Conservation (phyloP, 2,888 invertebrate genomes). For the Eueremaeus valkanovi region DNA sequence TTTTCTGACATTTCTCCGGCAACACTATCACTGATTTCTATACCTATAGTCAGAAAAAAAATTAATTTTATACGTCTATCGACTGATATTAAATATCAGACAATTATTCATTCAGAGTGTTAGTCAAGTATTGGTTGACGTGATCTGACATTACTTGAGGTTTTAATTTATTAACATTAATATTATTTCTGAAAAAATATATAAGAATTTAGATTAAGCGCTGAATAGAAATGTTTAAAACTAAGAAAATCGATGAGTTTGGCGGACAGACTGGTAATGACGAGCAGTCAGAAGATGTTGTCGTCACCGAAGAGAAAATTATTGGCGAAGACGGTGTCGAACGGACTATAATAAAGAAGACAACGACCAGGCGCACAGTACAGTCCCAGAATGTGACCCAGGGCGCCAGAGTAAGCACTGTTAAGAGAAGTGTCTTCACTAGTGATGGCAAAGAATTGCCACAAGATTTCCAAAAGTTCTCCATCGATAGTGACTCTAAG, state of each 20-base stretch:
- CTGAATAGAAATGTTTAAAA: constrained; percentile 26
- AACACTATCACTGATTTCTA: constrained; percentile 16
- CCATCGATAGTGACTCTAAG: not conserved
- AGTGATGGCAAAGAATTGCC: constrained; percentile 15
- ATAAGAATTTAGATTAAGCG: too few relatives aligned
- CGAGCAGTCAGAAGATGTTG: constrained; percentile 17
- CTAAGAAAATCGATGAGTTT: constrained; percentile 25
- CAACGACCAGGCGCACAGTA: not conserved
- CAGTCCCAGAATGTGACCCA: constrained; percentile 20
- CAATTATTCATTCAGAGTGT: too few relatives aligned
- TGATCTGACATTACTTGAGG: too few relatives aligned
- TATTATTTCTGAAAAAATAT: not conserved
- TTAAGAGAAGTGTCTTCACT: constrained; percentile 2
- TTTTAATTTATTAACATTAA: not conserved
- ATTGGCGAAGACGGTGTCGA: constrained; percentile 26
- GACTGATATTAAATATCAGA: not conserved
- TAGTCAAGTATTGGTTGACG: too few relatives aligned
- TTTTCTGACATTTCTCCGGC: constrained; percentile 18
- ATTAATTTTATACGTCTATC: too few relatives aligned
- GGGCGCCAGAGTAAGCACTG: constrained; percentile 14
- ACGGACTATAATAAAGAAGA: constrained; percentile 22
- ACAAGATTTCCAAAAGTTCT: not conserved
- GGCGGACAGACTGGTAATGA: constrained; percentile 16
- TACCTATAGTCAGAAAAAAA: too few relatives aligned
- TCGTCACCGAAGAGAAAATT: constrained; percentile 25